A percentile compares a stretch with the other conserved stretches of the same genome.
phyloP scores from a whole-genome alignment of 37 sponge, comb jelly and placozoan species.

The Agelas oroides region DNA sequence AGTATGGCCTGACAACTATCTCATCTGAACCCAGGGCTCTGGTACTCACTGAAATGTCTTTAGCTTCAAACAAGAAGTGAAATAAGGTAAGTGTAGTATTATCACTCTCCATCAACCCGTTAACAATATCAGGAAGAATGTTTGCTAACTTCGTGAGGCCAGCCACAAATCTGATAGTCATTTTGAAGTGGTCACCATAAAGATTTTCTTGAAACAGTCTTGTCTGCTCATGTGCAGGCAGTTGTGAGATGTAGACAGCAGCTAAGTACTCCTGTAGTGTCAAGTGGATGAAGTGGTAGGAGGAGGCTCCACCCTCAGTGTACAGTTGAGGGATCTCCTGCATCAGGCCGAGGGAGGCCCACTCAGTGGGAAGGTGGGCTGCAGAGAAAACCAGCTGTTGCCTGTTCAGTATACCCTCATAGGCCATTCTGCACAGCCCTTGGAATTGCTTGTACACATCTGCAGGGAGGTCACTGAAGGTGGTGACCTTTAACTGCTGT shows the following conservation, averaged over 20 bases:
- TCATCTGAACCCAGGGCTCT: conserved; percentile 6
- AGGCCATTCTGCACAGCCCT: conserved; percentile 2
- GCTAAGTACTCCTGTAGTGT: background rate
- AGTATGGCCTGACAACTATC: background rate
- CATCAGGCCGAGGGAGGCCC: background rate
- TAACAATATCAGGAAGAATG: no score
- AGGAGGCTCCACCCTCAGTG: background rate
- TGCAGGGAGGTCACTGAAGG: background rate
- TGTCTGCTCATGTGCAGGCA: no score
- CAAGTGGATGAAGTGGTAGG: conserved; percentile 6
- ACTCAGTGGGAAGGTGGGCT: background rate
- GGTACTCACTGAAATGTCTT: background rate
- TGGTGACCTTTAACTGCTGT: background rate
- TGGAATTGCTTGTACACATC: background rate
- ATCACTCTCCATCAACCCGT: no score
- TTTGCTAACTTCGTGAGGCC: no score
- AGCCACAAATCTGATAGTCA: no score
- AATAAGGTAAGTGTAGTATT: no score
- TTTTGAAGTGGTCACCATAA: no score
- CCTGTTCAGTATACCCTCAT: background rate
- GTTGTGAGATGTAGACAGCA: conserved; percentile 1
- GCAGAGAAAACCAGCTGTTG: conserved; percentile 7
- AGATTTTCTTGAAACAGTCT: no score
- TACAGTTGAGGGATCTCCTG: conserved; percentile 11
- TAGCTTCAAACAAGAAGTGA: background rate